Evolutionary conservation across 1,140 invertebrate species (phyloP), one percentile per base, ranked within the genome.

Genomic region (Chironomus tepperi): DNA sequence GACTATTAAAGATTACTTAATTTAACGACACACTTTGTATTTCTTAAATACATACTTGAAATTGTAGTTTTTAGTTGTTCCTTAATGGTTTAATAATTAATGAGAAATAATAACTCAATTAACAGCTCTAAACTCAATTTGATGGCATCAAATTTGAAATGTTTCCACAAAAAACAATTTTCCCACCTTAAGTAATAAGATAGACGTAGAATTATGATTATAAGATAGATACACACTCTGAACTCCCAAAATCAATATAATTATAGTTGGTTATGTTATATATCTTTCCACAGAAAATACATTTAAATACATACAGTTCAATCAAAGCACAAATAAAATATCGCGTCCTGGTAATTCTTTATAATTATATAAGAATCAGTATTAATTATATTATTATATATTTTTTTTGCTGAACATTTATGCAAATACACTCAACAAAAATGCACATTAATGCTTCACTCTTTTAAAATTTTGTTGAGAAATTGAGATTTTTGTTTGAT

Each of bases 341-440:
- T 57, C 8, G 8, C 47, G 5, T 15, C n/a, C 47, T 15, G 47
- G n/a, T 57, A 57, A 57, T 57, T 15, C 15, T n/a, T 57, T 57
- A 57, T 57, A n/a, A 57, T 57, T 15, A 12, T 57, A n/a, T 15
- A 57, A n/a, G 47, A 57, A n/a, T n/a, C 47, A 57, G 47, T 57
- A 57, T 34, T 34, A 34, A 57, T n/a, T 57, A 57, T 57, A 57
- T 12, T 47, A 47, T 47, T 47, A 12, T 57, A 15, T 57, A n/a
- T 12, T 57, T 34, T 57, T 57, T 57, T 57, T 57, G 47, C 47
- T 15, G 12, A 57, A 57, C 47, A 57, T 57, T 57, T 57, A 57
- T 57, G 47, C 47, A 57, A 57, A 57, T 57, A 57, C 47, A 57
- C 47, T 57, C 47, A 57, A 57, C 47, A 57, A 57, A 57, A 57